Evolutionary conservation across 2,888 invertebrate species (phyloP), one percentile per base, ranked within the genome.

Genomic region (Protodeltote pygarga): DNA sequence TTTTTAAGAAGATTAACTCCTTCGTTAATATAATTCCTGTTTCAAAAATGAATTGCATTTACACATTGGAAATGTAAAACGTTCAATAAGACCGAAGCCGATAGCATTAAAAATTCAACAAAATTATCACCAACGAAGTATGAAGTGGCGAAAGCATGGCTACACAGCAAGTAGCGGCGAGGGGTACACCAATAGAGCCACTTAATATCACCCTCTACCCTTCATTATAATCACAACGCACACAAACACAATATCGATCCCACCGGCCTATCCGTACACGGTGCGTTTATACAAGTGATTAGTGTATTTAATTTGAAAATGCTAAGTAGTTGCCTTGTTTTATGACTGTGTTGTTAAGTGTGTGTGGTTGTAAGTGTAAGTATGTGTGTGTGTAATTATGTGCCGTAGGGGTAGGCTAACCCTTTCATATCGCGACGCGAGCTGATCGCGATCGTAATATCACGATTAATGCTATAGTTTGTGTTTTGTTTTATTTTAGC

Each of bases 231-330:
- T 89, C 85, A 88, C 80, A 77, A 81, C 89, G 64, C 89, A 85
- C 87, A 91, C 88, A 87, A 53, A 79, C 75, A 78, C 77, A 85
- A 60, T 90, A 90, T 90, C 89, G 91, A 90, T 88, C 90, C 76
- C 45, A 41, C 47, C 64, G 49, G 57, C 69, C 75, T 83, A 75
- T 89, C 75, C 77, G 75, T 81, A 85, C 77, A 81, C 83, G 51
- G 50, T 73, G 77, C 83, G 86, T 86, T 87, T 88, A 88, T 87
- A 89, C 87, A 86, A 87, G 89, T 91, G 90, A 91, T 92, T 92
- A 92, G 91, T 91, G 91, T 91, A 89, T 90, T 91, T 92, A 90
- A 92, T 92, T 92, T 89, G 91, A 92, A 91, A 91, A 91, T 89
- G 92, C 88, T 91, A 91, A 92, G 91, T 89, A 91, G 91, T 91